Evolutionary conservation across 2,113 vertebrate species (phyloP), one percentile per base, ranked within the genome.

Genomic region (Neomonachus schauinslandi): DNA sequence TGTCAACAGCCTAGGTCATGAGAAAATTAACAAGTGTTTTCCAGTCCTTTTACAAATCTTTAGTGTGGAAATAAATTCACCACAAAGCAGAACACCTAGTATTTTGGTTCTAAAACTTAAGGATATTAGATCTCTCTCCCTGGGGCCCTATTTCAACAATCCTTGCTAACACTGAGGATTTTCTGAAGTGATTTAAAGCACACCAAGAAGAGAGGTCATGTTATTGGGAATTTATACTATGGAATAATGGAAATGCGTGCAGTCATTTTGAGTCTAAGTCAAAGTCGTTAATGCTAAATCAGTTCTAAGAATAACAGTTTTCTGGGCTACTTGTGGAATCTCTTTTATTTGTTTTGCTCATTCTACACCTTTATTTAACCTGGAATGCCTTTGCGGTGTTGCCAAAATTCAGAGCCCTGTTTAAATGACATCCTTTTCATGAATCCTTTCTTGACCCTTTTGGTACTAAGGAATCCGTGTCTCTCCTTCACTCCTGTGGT

Each of bases 21-120:
- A 94, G 98, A 98, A 98, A 97, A 91, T 72, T 85, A 95, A 97
- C 97, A 96, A 53, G 8, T 96, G 94, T 42, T 84, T 91, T 95
- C 49, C 72, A 22, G 24, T 85, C 61, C 19, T 80, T 92, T 91
- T 89, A 31, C 2, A 92, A 61, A 13, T 42, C 26, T 90, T 96
- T 42, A 18, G 24, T 33, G 49, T 89, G 22, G 33, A 81, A 88
- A 59, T 15, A 90, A 31, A 87, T 69, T 59, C 13, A 31, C 21
- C 16, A 55, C 11, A 53, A 92, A 95, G 71, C 15, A 39, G 28
- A 69, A 79, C 9, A 80, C 16, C 18, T 91, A 65, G 33, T 79
- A 9, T 95, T 93, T 94, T 10, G 2, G 1, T 11, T 51, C 36
- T 92, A 51, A 84, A 89, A 89, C 51, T 69, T 90, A 1, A 91